Base-by-base conservation (phyloP, 2,113 vertebrate species). In the Carettochelys insculpta region DNA sequence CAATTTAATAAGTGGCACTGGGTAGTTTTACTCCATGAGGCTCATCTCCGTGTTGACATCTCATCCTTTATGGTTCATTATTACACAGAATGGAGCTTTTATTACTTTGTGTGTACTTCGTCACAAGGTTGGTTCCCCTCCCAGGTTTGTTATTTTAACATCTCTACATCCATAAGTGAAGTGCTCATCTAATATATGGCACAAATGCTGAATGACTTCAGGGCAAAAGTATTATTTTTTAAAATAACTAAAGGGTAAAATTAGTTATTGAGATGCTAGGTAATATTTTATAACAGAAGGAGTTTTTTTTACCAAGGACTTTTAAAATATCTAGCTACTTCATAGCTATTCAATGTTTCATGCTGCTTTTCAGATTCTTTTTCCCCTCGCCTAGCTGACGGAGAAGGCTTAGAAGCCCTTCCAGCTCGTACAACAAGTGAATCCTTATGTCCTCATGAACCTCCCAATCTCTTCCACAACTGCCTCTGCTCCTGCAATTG, bases 1-100 rank as follows among this genome's bases (percentile, higher is more conserved):
- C 95, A 95, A 92, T 97, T 97, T 97, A 97, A 87, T 96, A 97
- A 95, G 93, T 97, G 95, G 96, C 93, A 92, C 92, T 91, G 91
- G 83, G 76, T 94, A 83, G 84, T 93, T 95, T 96, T 84, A 94
- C 84, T 77, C 85, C 95, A 85, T 1, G 4, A 76, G 85, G 80
- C 29, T 34, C 6, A 76, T 92, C 58, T 48, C 47, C 68, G 92
- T 84, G 93, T 87, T 94, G 94, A 96, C 86, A 85, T 82, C 92
- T 91, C 86, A 68, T 90, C 90, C 77, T 79, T 84, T 61, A 41
- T 51, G 91, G 87, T 85, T 85, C 68, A 20, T 92, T 87, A 87
- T 93, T 85, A 75, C 45, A 91, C 9, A 61, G 83, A 90, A 75
- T 43, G 10, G 83, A 87, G 75, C 77, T 90, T 83, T 97, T 96